These are phyloP conservation scores for Polyploca ridens DNA, from an alignment of 2,888 invertebrate genomes.

Conservation along the genomic window DNA sequence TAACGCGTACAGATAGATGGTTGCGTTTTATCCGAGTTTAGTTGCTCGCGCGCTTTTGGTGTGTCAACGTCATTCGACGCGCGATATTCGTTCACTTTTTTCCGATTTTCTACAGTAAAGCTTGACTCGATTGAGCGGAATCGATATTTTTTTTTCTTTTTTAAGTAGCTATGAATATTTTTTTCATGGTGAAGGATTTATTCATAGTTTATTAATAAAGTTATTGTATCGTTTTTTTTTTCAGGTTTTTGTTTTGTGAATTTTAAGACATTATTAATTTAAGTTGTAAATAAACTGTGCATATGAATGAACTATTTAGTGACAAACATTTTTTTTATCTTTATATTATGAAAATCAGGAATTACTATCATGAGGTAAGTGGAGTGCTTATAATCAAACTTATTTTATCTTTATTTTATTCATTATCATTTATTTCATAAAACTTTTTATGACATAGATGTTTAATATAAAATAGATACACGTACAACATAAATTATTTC, in stretches of 20 bases:
- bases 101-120: constrained; percentile 27
- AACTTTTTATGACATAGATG: not conserved
- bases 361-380: constrained; percentile 76
- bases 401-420: too few relatives aligned
- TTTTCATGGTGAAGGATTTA: not conserved
- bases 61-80: constrained; percentile 63
- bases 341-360: constrained; percentile 80
- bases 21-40: constrained; percentile 71
- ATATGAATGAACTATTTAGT: constrained; percentile 59
- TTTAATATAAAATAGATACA: constrained; percentile 14
- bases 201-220: not conserved
- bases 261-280: constrained; percentile 26
- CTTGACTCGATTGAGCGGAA: constrained; percentile 13
- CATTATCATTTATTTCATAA: too few relatives aligned
- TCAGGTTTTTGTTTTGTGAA: constrained; percentile 7
- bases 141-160: constrained; percentile 21
- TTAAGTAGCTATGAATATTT: not conserved
- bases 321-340: constrained; percentile 43
- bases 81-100: constrained; percentile 39
- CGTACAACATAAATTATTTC: not conserved
- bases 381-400: constrained; percentile 12
- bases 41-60: constrained; percentile 78
- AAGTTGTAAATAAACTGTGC: constrained; percentile 33
- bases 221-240: constrained; percentile 17
- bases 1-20: constrained; percentile 64